Conservation (phyloP, 2,888 invertebrate genomes). For the Eristalinus sepulchralis region DNA sequence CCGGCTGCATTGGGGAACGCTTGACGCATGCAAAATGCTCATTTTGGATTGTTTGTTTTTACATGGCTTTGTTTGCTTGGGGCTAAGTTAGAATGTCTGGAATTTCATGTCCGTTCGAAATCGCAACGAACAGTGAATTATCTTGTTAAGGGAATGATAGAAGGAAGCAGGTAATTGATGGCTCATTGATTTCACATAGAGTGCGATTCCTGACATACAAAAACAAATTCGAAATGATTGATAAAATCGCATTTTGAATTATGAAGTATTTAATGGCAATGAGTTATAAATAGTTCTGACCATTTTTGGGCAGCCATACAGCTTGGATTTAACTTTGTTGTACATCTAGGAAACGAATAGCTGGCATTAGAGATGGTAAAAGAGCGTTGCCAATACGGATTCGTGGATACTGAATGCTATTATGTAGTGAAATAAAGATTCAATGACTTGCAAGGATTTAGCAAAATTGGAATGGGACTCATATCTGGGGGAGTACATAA, state of each 20-base stretch:
- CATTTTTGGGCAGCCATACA: background rate
- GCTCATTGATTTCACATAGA: background rate
- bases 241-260: background rate
- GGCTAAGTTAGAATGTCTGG: conserved; percentile 22
- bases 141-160: conserved; percentile 14
- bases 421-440: too few species aligned
- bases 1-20: conserved; percentile 33
- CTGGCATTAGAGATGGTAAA: too few species aligned
- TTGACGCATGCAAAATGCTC: conserved; percentile 22
- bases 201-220: background rate
- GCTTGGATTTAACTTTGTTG: background rate
- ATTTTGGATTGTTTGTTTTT: conserved; percentile 40
- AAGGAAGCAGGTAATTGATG: background rate
- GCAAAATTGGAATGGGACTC: too few species aligned
- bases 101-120: conserved; percentile 5
- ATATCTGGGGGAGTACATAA: too few species aligned
- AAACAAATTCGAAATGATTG: background rate
- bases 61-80: conserved; percentile 51
- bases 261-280: background rate
- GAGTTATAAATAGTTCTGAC: background rate
- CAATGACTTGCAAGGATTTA: too few species aligned
- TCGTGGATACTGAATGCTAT: too few species aligned
- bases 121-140: conserved; percentile 9
- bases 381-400: too few species aligned
- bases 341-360: too few species aligned